Percentiles rank a stretch among this genome's conserved stretches.
These are phyloP conservation scores for Trichogramma evanescens DNA, from an alignment of 2,888 invertebrate species.

Conservation along the genomic window DNA sequence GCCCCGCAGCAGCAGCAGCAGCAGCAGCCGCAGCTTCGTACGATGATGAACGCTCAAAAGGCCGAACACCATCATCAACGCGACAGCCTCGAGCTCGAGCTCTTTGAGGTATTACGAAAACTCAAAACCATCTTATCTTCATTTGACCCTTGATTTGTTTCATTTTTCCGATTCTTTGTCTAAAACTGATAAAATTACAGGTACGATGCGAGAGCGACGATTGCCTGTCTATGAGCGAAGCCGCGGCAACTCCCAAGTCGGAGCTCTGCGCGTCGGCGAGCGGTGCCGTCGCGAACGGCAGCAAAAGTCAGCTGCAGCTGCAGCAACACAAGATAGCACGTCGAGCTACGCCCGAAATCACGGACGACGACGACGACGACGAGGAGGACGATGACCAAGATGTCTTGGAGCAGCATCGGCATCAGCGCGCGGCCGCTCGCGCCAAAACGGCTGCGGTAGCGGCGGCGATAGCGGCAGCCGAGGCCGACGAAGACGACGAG, in stretches of 20 bases:
- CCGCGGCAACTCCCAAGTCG: neutral
- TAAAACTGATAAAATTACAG: constrained; percentile 5
- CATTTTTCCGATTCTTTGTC: neutral
- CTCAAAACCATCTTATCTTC: neutral
- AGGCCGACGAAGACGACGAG: constrained; percentile 13
- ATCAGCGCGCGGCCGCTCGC: too few species aligned
- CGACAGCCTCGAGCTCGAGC: constrained; percentile 44
- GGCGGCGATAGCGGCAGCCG: neutral
- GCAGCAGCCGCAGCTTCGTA: neutral
- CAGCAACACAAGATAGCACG: too few species aligned
- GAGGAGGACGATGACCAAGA: too few species aligned
- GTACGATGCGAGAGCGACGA: constrained; percentile 20
- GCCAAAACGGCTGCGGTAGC: neutral
- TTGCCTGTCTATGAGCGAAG: neutral
- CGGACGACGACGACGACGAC: too few species aligned
- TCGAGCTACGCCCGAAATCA: too few species aligned
- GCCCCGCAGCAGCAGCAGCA: neutral
- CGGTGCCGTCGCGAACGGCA: neutral
- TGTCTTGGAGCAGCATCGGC: too few species aligned
- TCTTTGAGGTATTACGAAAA: constrained; percentile 41
- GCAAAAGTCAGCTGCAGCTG: too few species aligned
- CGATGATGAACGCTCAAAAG: constrained; percentile 15
- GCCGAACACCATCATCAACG: neutral
- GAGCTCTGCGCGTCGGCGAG: neutral
- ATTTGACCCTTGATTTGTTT: neutral